A percentile compares a stretch with the other conserved stretches of the same genome.
phyloP scores from a whole-genome alignment of 2,797 vertebrate species.

The Mareca strepera region DNA sequence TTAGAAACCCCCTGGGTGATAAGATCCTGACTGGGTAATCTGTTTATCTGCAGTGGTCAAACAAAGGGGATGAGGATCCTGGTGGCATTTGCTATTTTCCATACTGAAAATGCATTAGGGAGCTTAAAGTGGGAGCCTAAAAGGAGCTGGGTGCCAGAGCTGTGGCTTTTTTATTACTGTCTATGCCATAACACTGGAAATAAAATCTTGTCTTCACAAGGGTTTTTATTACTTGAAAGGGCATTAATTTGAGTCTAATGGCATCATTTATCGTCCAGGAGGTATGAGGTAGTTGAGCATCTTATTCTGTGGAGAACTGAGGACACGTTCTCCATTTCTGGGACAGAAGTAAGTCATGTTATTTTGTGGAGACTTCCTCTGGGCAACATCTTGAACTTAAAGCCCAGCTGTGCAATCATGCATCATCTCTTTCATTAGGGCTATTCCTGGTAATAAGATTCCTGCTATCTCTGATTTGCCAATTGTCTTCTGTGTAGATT shows the following conservation, averaged over 20 bases:
- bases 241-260: background rate
- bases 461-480: background rate
- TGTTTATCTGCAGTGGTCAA: background rate
- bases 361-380: background rate
- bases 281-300: conserved; percentile 55
- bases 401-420: background rate
- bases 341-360: background rate
- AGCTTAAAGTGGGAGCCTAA: background rate
- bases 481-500: background rate
- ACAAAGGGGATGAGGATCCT: background rate
- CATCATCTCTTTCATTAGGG: background rate
- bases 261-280: background rate
- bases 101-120: background rate
- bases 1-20: background rate
- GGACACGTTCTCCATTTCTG: background rate
- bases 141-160: background rate
- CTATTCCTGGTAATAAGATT: background rate
- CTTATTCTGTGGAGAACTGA: background rate
- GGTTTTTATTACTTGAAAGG: background rate
- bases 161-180: background rate
- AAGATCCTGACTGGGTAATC: background rate
- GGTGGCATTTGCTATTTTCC: background rate
- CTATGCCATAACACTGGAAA: background rate
- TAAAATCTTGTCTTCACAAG: background rate
- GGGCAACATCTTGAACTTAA: background rate